Base-by-base conservation (phyloP, 2,888 invertebrate genomes). In the Polydrusus pterygomalis region DNA sequence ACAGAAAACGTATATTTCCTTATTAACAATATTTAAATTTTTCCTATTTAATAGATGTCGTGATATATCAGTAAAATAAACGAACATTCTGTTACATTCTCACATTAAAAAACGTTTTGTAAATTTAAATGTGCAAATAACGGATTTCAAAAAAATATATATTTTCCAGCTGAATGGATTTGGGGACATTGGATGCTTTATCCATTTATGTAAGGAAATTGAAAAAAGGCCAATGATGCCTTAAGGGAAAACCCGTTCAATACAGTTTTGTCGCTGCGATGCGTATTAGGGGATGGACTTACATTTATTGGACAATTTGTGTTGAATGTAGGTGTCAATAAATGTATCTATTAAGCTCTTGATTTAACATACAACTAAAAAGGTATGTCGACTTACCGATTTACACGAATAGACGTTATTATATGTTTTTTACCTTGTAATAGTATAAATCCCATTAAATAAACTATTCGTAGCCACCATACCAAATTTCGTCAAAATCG, bases 181-280 rank as follows among this genome's bases (percentile, higher is more conserved):
- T 70, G 49, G 34, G 70, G 70, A 47, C 47, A 60, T 47, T 43
- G 60, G 62, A 58, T 68, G 54, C 56, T 8, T 34, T 58, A 43
- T 69, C 69, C 54, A 69, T 69, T 69, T 69, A 70, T 60, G 38
- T 17, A 62, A 17, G 70, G 38, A 70, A 58, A 60, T 60, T 70
- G 70, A 60, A 70, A 70, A 70, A 70, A 70, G 47, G 70, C 60
- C 70, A 47, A 60, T 47, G 49, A 30, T 34, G 60, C 60, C 70
- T 45, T 43, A 17, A 70, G 70, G 58, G 47, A 60, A 58, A 58
- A 47, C 34, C 60, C 34, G 15, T 49, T 70, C 62, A 70, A 70
- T 70, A 49, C 17, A 38, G 38, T 58, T 58, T 62, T 47, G 70
- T 38, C 9, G n/a, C 49, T 60, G 45, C 25, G 9, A 58, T 49